Evolutionary conservation across 2,113 vertebrate genomes (phyloP), one percentile per base, ranked within the genome.

Genomic region (Ptilorrhoa leucosticta): DNA sequence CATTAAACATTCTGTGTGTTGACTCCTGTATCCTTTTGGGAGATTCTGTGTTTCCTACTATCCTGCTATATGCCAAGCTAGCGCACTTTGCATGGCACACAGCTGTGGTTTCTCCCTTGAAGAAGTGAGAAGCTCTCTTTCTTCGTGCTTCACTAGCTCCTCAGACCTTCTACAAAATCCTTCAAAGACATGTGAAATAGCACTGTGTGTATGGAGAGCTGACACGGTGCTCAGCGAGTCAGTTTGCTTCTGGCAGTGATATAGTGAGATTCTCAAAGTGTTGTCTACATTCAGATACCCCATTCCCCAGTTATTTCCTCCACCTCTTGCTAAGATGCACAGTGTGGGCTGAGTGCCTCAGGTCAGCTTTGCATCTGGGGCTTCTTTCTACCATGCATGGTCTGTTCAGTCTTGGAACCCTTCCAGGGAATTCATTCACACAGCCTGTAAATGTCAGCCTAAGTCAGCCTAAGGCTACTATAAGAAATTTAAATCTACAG

Each of bases 301-400:
- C 11, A 3, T 54, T 48, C 23, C 40, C 64, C 30, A 12, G 6
- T 48, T 78, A 33, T 72, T 90, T 76, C 39, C 72, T 60, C 15
- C 13, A 51, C 4, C 16, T 50, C 44, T 60, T 87, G 63, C 50
- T 61, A 30, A 4, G 10, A 45, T 20, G 15, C 20, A 10, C 11
- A 27, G 2, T 26, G 22, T 80, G 12, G 45, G 15, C 15, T 2
- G 3, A 51, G 19, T 0, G 0, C 11, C n/a, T 51, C n/a, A 3
- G 45, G 11, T 47, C 70, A 64, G 23, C 30, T 83, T 63, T 61
- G 48, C 7, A 40, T 40, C 24, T 64, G 20, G 8, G 20, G 6
- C 23, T 73, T 83, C 58, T 58, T 11, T 31, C 40, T 64, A 11
- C 27, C 12, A 12, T 0, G 3, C 14, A 13, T 17, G 42, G 35